Base-by-base conservation (phyloP, 2,797 vertebrate genomes). In the Chrosomus eos region DNA sequence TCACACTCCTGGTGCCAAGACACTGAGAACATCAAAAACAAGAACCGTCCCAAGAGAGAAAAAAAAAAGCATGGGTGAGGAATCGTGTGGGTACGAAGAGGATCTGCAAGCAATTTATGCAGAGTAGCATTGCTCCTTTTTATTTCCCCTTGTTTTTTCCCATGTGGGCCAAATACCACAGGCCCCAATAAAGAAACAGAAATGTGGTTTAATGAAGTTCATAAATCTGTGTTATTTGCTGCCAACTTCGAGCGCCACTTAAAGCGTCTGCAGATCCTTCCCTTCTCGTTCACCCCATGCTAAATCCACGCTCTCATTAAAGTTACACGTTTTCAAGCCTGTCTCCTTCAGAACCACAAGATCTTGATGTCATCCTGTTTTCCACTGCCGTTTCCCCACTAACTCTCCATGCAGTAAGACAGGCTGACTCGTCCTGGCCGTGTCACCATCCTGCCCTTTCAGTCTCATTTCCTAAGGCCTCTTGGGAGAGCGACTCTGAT, bases 141-240 rank as follows among this genome's bases (percentile, higher is more conserved):
- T 83, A 38, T 77, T 67, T 82, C 43, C 31, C 60, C 60, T 82
- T 75, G 80, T 82, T 40, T 88, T 73, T 92, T 91, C 92, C 90
- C 89, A 89, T 90, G 83, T 80, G 88, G 91, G 90, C 83, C 91
- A 92, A 93, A 94, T 89, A 92, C 93, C 92, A 84, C 90, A 92
- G 92, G 90, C 91, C 89, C 88, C 91, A 93, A 94, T 95, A 95
- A 95, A 95, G 88, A 91, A 90, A 86, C 91, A 93, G 88, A 94
- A 94, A 94, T 91, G 90, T n/a, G 89, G 90, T 93, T 93, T 95
- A 96, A 95, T 94, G 91, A 93, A 94, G 91, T 94, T 94, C 93
- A 94, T 94, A 94, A 95, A 95, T 95, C 93, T 93, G 93, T 90
- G 90, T 94, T 94, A 93, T 91, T 91, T 86, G 89, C 92, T 94